Evolutionary conservation across 2,113 vertebrate species (phyloP).

Genomic region (Protomyctophum bolini): DNA sequence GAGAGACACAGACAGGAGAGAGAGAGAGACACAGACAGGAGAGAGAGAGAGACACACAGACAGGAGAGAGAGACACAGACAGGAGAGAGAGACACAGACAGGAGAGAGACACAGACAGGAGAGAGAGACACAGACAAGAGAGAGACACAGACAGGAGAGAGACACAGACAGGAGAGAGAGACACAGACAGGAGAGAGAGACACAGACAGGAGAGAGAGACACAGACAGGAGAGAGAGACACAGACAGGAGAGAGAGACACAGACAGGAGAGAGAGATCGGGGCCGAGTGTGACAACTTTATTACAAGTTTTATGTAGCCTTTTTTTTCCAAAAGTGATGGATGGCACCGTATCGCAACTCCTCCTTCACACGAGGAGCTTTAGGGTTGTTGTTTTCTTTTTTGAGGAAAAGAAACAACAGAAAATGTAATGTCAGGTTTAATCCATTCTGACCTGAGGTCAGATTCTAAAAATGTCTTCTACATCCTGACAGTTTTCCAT

Average conservation of each 20-base stretch:
- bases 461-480: too few relatives aligned
- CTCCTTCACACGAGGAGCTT: slow-evolving; percentile 47
- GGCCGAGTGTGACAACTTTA: slow-evolving; percentile 46
- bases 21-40: not conserved
- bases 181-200: slow-evolving; percentile 11
- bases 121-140: too few relatives aligned
- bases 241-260: not conserved
- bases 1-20: slow-evolving; percentile 15
- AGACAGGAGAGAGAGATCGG: slow-evolving; percentile 4
- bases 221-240: slow-evolving; percentile 13
- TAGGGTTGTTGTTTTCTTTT: slow-evolving; percentile 25
- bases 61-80: slow-evolving; percentile 12
- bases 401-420: slow-evolving; percentile 50
- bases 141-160: slow-evolving; percentile 19
- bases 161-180: slow-evolving; percentile 13
- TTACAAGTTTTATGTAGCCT: slow-evolving; percentile 60
- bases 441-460: too few relatives aligned
- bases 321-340: slow-evolving; percentile 38
- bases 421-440: slow-evolving; percentile 71
- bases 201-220: slow-evolving; percentile 13
- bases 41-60: slow-evolving; percentile 19
- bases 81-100: slow-evolving; percentile 10
- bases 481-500: too few relatives aligned
- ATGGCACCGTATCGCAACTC: slow-evolving; percentile 53
- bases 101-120: slow-evolving; percentile 16